phyloP scores from a whole-genome alignment of 2,797 vertebrate genomes.

The Acrocephalus scirpaceus region DNA sequence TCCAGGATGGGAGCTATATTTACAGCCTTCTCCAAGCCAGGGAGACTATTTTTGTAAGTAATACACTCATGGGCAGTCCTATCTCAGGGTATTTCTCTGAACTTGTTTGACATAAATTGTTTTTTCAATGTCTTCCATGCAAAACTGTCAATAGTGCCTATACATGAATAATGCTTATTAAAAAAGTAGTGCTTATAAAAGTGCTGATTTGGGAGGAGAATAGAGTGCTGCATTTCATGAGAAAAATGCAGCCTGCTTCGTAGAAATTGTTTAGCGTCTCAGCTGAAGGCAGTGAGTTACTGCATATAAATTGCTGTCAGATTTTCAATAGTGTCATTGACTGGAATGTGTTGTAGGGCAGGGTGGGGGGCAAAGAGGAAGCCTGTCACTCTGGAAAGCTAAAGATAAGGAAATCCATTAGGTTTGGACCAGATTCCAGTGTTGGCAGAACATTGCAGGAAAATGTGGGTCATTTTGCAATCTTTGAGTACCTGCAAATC shows the following conservation, averaged over 20 bases:
- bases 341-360: constrained; percentile 9
- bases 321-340: constrained; percentile 36
- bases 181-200: neutral
- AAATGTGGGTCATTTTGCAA: constrained; percentile 25
- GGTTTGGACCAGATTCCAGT: neutral
- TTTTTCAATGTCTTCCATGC: neutral
- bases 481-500: constrained; percentile 55
- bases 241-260: constrained; percentile 4
- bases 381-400: neutral
- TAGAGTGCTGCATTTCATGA: neutral
- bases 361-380: neutral
- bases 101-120: neutral
- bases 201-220: neutral
- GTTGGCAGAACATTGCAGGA: neutral
- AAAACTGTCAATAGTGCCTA: neutral
- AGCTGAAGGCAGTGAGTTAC: constrained; percentile 24
- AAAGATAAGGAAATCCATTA: constrained; percentile 8
- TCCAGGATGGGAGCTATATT: constrained; percentile 22
- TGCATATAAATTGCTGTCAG: constrained; percentile 25
- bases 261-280: neutral
- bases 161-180: neutral
- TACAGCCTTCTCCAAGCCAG: constrained; percentile 18
- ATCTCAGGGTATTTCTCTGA: neutral
- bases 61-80: neutral
- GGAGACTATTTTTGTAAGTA: constrained; percentile 13